Percentiles rank a stretch among this genome's conserved stretches.
phyloP scores from a whole-genome alignment of 1,140 invertebrate genomes.

The Panagrolaimus sp. region DNA sequence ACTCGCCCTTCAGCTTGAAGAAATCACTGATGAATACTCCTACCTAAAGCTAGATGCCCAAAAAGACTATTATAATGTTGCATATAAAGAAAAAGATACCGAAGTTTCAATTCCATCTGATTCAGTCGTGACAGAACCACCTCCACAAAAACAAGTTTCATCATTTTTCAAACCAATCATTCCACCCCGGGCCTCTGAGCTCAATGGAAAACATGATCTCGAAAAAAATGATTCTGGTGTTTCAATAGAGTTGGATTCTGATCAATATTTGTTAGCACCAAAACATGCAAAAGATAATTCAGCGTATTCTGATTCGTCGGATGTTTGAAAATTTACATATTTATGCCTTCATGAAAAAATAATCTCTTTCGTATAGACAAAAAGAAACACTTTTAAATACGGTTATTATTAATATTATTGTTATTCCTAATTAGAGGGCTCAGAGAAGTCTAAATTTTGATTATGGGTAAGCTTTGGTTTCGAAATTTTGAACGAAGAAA shows the following conservation, averaged over 20 bases:
- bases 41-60: conserved; percentile 54
- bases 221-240: background rate
- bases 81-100: conserved; percentile 32
- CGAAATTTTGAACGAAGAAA: too few relatives aligned
- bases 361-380: too few relatives aligned
- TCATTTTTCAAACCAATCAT: background rate
- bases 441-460: too few relatives aligned
- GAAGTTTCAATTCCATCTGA: background rate
- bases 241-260: background rate
- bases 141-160: background rate
- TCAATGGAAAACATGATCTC: background rate
- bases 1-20: conserved; percentile 52
- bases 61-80: conserved; percentile 56
- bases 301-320: too few relatives aligned
- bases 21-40: conserved; percentile 54
- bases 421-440: too few relatives aligned
- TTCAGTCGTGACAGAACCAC: background rate
- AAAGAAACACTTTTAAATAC: too few relatives aligned
- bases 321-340: too few relatives aligned
- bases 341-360: too few relatives aligned
- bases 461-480: too few relatives aligned
- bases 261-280: background rate
- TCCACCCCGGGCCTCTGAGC: background rate
- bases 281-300: too few relatives aligned
- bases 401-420: too few relatives aligned